Conservation (phyloP, 1,140 invertebrate genomes). For the Tachypleus tridentatus region DNA sequence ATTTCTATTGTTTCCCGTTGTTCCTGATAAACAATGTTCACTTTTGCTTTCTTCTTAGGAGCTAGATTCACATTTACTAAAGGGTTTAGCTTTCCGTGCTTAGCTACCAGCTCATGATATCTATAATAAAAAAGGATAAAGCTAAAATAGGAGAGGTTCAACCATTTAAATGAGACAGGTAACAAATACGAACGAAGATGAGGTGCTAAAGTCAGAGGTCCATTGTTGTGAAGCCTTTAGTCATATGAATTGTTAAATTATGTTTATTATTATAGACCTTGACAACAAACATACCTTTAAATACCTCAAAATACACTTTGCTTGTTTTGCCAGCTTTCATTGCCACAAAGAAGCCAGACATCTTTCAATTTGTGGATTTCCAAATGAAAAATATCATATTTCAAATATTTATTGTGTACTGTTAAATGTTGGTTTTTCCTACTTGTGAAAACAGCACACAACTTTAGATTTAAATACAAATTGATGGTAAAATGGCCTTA, state of each 20-base stretch:
- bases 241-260: neutral
- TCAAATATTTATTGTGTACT: no score
- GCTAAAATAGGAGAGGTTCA: conserved; percentile 5
- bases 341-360: no score
- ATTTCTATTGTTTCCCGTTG: conserved; percentile 37
- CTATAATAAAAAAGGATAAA: conserved; percentile 38
- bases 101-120: conserved; percentile 61
- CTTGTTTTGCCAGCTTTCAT: no score
- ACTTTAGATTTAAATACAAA: no score
- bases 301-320: conserved; percentile 3
- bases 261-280: neutral
- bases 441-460: no score
- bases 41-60: conserved; percentile 71
- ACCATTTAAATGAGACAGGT: neutral
- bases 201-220: no score
- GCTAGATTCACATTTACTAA: conserved; percentile 70
- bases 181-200: no score
- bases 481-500: no score
- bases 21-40: conserved; percentile 63
- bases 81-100: conserved; percentile 75
- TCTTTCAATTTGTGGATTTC: no score
- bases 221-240: no score
- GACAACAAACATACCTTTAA: neutral
- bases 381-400: no score
- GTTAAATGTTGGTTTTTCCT: no score